These are phyloP conservation scores for Meleagris gallopavo DNA, from an alignment of 2,113 vertebrate genomes.

Conservation along the genomic window DNA sequence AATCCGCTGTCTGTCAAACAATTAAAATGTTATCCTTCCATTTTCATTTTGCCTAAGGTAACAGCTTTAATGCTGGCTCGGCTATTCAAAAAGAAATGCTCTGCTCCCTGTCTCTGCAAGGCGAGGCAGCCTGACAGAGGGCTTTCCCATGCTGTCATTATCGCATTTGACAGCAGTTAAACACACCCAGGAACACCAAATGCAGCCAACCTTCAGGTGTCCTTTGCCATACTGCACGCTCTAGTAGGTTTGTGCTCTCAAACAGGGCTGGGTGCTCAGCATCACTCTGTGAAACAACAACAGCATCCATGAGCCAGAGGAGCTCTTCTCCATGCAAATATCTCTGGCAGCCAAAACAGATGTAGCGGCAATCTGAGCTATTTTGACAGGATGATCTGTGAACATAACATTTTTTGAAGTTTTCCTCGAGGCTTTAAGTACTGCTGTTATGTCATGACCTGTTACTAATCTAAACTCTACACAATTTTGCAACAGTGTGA, in stretches of 20 bases:
- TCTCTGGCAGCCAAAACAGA: background rate
- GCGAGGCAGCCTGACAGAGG: background rate
- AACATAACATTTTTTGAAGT: background rate
- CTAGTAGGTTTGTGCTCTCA: background rate
- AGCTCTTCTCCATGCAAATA: background rate
- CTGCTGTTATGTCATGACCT: background rate
- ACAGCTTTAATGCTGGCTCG: fast-evolving
- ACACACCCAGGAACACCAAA: background rate
- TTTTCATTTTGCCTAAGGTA: background rate
- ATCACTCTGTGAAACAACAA: background rate
- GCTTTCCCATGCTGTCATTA: background rate
- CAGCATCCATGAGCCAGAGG: background rate
- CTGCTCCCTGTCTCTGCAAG: background rate
- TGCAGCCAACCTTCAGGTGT: background rate
- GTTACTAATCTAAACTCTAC: background rate
- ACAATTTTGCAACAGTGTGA: background rate
- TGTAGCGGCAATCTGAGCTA: background rate
- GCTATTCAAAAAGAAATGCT: background rate
- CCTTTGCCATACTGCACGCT: background rate
- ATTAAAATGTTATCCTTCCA: background rate
- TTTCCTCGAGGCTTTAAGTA: background rate
- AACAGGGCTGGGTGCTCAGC: background rate
- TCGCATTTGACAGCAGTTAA: background rate
- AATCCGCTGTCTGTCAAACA: background rate
- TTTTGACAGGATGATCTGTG: background rate